Evolutionary conservation across 1,140 invertebrate species (phyloP), one percentile per base, ranked within the genome.

Genomic region (Hyposmocoma kahamanoa): DNA sequence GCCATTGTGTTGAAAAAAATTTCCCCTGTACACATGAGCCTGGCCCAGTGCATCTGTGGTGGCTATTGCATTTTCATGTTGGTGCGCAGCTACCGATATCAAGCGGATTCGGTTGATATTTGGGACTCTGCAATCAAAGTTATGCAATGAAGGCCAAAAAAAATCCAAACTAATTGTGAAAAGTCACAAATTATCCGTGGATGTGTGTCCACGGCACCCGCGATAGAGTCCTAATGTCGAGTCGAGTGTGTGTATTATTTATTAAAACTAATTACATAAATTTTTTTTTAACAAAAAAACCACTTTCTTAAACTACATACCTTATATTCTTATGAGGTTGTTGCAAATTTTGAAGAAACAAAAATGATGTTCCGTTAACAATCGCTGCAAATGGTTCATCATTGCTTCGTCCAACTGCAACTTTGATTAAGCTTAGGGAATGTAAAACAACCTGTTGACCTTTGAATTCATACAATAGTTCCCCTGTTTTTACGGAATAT

Each of bases 1-100:
- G 36, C 51, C 56, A 21, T 41, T 70, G 9, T 59, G 19, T 22
- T 76, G 59, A 55, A 60, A 79, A 8, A 84, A 63, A 44, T 80
- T 68, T 8, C 78, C 71, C 61, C 71, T 71, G 17, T 81, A 56
- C 1, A 83, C 22, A 9, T 64, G 72, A 3, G 70, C 62, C 36
- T 83, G 59, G 0, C 85, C 85, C 19, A 86, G 48, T 11, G 80
- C 64, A 46, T 87, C 85, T 11, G 71, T 72, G 15, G 75, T 64
- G 2, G 67, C 79, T 9, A 84, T 39, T 11, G 62, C 50, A 63
- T 64, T 75, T 5, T 68, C 62, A 42, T 46, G 67, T 13, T 64
- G 64, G 50, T 79, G 71, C 11, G 69, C 67, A 9, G 77, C 61
- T 46, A 84, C 74, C 46, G 67, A 56, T 34, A 80, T 42, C 50